These are phyloP conservation scores for Actinia equina DNA, from an alignment of 64 coral and sea anemone genomes.

Conservation along the genomic window DNA sequence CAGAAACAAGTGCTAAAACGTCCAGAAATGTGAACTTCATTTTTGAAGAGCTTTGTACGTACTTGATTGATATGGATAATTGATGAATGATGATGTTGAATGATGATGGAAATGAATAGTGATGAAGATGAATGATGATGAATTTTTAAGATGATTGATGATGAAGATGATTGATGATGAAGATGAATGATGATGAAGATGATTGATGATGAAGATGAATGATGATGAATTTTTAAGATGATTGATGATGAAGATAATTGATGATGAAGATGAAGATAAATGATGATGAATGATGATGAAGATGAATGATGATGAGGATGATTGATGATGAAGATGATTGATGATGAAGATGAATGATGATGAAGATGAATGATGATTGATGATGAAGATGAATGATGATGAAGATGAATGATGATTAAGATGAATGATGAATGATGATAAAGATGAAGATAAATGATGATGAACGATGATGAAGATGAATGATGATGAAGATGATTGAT, in stretches of 20 bases:
- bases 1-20: conserved; percentile 92
- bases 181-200: background rate
- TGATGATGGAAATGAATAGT: background rate
- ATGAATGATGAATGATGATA: too few species aligned
- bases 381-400: background rate
- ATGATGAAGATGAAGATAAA: background rate
- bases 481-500: background rate
- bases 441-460: background rate
- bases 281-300: background rate
- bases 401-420: too few species aligned
- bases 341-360: background rate
- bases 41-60: conserved; percentile 96
- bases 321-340: background rate
- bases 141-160: background rate
- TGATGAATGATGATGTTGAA: background rate
- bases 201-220: background rate
- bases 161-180: background rate
- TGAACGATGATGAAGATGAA: background rate
- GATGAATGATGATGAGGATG: background rate
- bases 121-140: background rate
- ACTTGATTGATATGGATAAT: background rate
- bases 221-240: background rate
- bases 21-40: conserved; percentile 91
- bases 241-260: background rate
- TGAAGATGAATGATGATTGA: too few species aligned